Base-by-base conservation (phyloP, 2,113 vertebrate genomes). In the Cranoglanis bouderius region DNA sequence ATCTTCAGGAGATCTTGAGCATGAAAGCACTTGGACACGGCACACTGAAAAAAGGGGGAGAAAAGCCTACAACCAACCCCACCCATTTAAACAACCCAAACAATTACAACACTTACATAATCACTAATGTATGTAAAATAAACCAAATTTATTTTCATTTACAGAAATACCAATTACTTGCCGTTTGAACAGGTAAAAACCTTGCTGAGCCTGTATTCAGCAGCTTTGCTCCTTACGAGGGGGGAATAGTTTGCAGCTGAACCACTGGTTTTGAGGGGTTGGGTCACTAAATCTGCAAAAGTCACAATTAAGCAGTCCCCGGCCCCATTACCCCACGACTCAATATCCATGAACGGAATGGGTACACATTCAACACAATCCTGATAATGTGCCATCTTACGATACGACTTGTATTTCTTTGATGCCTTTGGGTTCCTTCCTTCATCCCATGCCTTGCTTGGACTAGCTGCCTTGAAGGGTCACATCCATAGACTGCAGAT, bases 11-110 rank as follows among this genome's bases (percentile, higher is more conserved):
- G 93, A 87, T 93, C 94, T 94, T 88, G 91, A 93, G 91, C 92
- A 94, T 94, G 93, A 94, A 95, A 95, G 93, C 95, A 91, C 94
- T 94, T 91, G 94, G 84, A 94, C 93, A 96, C 93, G 86, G 94
- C 94, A 95, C 94, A 96, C 95, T 96, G 95, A 92, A 95, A 95
- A 95, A 94, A 8, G 87, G 92, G 84, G 77, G 85, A 87, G 91
- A 94, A 91, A 93, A 92, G 87, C 90, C 94, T 92, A 88, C 90
- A 90, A 82, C 89, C 90, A 91, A 84, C 92, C 93, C 92, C 92
- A 91, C 92, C 88, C 83, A 93, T 86, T 93, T 43, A 75, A 67
- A 92, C 84, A 89, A 51, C 32, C 91, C 93, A 91, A 89, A 87
- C 61, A 81, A 40, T 13, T 35, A 78, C 35, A 43, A 53, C 40